Evolutionary conservation across 1,140 invertebrate genomes (phyloP), one percentile per base, ranked within the genome.

Genomic region (Chlorops oryzae): DNA sequence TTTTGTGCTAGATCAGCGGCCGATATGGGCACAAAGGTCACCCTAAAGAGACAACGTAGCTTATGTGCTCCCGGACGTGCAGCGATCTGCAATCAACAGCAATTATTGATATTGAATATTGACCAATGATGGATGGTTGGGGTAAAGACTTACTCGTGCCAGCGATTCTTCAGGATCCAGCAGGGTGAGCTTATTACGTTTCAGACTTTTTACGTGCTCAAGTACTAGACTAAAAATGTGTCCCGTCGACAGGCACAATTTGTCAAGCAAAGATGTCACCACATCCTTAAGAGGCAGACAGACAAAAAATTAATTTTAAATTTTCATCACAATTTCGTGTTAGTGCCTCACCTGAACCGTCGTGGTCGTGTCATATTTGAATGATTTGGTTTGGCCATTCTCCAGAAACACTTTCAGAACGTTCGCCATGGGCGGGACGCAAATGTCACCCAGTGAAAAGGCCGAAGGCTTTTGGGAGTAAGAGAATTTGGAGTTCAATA

Each of bases 381-480:
- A 96, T n/a, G 90, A 93, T 72, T 94, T 94, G 3, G 92, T 95
- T 73, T 95, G 92, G 3, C 92, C 91, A 70, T 95, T 96, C 74
- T 96, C 92, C 21, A 95, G 76, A 67, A 93, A 95, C 27, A 92
- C 90, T 75, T 94, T 92, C 21, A 95, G 78, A 9, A 95, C 90
- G 74, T 92, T 94, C 10, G 91, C 90, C 83, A 94, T 90, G 24
- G 90, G 87, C 13, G 90, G 87, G 27, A 90, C 78, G 62, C 85
- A 87, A 37, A 87, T 82, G 59, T 92, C 88, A 34, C 85, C 83
- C 32, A 84, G 73, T 2, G 84, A 85, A 65, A 87, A 86, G 2
- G 82, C 82, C 18, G 86, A 87, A 7, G 85, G 83, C 86, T 90
- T 74, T 27, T 38, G 55, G 42, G 37, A 54, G 13, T 41, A 12